Evolutionary conservation across 2,797 vertebrate species (phyloP), one percentile per base, ranked within the genome.

Genomic region (Synanceia verrucosa): DNA sequence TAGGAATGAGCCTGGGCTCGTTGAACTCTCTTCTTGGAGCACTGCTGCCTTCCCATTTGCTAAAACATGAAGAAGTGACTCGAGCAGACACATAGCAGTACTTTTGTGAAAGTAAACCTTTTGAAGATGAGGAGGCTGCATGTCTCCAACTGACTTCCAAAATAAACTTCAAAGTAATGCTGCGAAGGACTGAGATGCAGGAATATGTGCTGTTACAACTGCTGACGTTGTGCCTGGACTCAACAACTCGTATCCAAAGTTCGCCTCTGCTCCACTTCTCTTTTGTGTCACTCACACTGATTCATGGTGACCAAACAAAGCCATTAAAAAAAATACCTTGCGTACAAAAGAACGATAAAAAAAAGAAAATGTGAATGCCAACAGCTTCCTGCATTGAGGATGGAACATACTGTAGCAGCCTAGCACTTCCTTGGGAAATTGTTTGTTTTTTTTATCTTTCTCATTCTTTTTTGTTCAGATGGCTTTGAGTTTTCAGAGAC

Each of bases 281-380:
- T 70, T 79, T 36, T 58, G 66, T 69, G 79, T 71, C 84, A 53
- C 36, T 86, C 67, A 75, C 53, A 14, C 26, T 72, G 80, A 73
- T 84, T 79, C 44, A 29, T 57, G 76, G 79, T 84, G 84, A 86
- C 68, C 70, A 72, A 66, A 79, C 71, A 79, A 39, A 81, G 53
- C 34, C 59, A 47, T 43, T 63, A 55, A 75, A 62, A 73, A n/a
- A 70, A 76, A 61, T 43, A 55, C 2, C 67, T 66, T 1, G 0
- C 31, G 70, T 48, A 50, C 43, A 73, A 60, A 69, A 43, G 57
- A 58, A 64, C 21, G 66, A 78, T 65, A 44, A 61, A 79, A 61
- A 79, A 62, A 69, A 37, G 36, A 61, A 65, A 59, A 60, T 50
- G 61, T 33, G 67, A 65, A 68, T 39, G 62, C 5, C 2, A 77